Percentiles rank a stretch among this genome's conserved stretches.
Evolutionary conservation across 2,888 invertebrate genomes (phyloP).

Genomic region (Ichneumoninae sp.): DNA sequence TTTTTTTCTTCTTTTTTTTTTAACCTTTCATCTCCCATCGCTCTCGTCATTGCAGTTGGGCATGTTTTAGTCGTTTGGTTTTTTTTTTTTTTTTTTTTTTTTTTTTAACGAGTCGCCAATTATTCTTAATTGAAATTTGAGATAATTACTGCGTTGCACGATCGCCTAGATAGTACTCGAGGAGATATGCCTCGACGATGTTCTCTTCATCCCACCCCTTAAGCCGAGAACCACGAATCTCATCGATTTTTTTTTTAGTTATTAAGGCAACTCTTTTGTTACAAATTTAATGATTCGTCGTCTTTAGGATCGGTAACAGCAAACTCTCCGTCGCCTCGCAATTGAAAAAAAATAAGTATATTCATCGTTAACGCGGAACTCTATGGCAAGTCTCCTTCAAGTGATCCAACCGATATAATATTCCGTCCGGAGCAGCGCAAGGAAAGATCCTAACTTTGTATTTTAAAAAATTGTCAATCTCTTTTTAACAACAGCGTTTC

Average conservation of each 20-base stretch:
- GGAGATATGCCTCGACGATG: conserved; percentile 12
- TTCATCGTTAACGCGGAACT: conserved; percentile 34
- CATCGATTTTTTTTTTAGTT: conserved; percentile 71
- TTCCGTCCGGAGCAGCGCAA: conserved; percentile 45
- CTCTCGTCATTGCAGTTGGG: background rate
- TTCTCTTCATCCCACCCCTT: conserved; percentile 13
- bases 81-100: background rate
- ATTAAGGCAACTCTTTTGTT: conserved; percentile 80
- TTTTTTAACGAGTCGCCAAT: background rate
- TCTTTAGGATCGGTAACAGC: conserved; percentile 50
- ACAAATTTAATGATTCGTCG: conserved; percentile 72
- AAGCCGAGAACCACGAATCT: conserved; percentile 63
- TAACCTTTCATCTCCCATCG: conserved; percentile 12
- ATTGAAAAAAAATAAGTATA: background rate
- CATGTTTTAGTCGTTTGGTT: background rate
- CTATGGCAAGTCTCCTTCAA: conserved; percentile 37
- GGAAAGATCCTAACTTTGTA: conserved; percentile 46
- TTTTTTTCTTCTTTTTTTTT: conserved; percentile 10
- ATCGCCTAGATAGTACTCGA: background rate
- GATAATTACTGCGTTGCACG: conserved; percentile 7
- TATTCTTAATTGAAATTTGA: conserved; percentile 16
- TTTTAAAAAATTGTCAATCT: background rate
- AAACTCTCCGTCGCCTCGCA: conserved; percentile 2
- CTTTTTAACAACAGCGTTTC: conserved; percentile 19
- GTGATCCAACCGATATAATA: conserved; percentile 13